These are phyloP conservation scores for Amyelois transitella DNA, from an alignment of 1,140 invertebrate genomes.

Conservation along the genomic window DNA sequence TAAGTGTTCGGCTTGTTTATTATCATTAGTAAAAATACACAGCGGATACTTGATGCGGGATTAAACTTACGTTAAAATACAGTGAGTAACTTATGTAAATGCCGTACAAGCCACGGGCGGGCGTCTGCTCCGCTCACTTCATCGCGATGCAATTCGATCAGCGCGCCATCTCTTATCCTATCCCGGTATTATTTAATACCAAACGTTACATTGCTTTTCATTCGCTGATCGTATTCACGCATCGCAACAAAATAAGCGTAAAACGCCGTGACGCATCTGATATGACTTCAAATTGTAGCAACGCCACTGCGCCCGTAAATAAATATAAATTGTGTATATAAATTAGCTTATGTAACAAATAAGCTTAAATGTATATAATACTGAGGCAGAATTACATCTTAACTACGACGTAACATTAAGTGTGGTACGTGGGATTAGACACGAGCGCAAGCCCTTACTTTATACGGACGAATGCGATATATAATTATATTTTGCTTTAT, in stretches of 20 bases:
- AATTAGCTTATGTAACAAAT: conserved; percentile 74
- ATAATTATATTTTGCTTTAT: conserved; percentile 74
- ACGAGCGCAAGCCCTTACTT: conserved; percentile 72
- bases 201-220: conserved; percentile 9
- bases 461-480: conserved; percentile 74
- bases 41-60: conserved; percentile 65
- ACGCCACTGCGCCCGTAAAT: conserved; percentile 66
- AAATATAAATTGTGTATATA: conserved; percentile 71
- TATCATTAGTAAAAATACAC: conserved; percentile 65
- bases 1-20: conserved; percentile 59
- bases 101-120: conserved; percentile 64
- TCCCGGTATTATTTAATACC: conserved; percentile 2
- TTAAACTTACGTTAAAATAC: conserved; percentile 58
- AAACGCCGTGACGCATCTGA: conserved; percentile 60
- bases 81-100: conserved; percentile 66
- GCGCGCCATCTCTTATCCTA: conserved; percentile 32
- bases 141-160: conserved; percentile 10
- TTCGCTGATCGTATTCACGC: conserved; percentile 2
- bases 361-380: conserved; percentile 75
- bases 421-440: conserved; percentile 71
- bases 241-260: conserved; percentile 27
- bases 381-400: conserved; percentile 74
- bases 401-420: conserved; percentile 73
- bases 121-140: conserved; percentile 35
- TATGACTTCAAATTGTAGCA: conserved; percentile 66